Conservation (phyloP, 2,113 vertebrate species). For the Chelonoidis abingdonii region DNA sequence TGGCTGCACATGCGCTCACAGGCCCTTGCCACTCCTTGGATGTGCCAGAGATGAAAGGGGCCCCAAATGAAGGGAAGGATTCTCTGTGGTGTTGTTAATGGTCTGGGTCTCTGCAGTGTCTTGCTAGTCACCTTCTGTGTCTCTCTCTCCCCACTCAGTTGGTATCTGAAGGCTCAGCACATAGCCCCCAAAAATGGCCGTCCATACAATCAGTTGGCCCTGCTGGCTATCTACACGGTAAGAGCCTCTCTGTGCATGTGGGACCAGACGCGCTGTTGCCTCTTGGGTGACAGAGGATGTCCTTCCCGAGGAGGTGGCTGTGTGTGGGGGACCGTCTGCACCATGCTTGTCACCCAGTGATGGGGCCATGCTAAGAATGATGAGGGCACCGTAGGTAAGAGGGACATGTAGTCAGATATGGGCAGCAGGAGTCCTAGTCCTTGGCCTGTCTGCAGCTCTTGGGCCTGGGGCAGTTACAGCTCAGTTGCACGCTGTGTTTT, state of each 20-base stretch:
- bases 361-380: neutral
- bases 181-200: constrained; percentile 98
- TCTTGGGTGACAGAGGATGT: neutral
- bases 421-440: neutral
- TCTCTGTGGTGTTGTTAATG: neutral
- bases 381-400: neutral
- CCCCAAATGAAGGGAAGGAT: neutral
- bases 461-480: neutral
- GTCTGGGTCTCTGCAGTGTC: neutral
- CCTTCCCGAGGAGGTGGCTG: constrained; percentile 2
- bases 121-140: neutral
- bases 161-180: constrained; percentile 98
- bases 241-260: constrained; percentile 58
- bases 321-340: constrained; percentile 13
- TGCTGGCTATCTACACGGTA: constrained; percentile 97
- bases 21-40: constrained; percentile 23
- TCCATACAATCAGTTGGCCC: constrained; percentile 96
- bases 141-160: constrained; percentile 78
- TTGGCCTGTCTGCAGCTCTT: neutral
- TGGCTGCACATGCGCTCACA: neutral
- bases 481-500: neutral
- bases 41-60: neutral
- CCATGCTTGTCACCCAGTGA: neutral
- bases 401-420: neutral
- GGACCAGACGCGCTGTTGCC: neutral